Evolutionary conservation across 2,888 invertebrate genomes (phyloP).

Genomic region (Pinctada fucata): DNA sequence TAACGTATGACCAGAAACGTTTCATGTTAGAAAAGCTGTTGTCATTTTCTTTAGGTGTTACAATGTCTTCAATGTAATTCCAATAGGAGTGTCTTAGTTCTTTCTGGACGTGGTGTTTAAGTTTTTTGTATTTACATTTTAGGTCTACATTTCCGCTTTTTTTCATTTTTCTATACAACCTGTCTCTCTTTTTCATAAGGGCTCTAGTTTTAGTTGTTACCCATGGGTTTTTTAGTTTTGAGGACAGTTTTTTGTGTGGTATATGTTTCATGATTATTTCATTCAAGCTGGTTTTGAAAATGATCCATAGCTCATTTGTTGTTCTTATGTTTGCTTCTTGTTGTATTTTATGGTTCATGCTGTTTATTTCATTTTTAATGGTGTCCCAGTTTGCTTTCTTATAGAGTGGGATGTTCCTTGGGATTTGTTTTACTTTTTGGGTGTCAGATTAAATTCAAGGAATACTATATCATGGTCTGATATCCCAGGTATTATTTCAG

Average conservation of each 20-base stretch:
- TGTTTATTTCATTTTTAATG: constrained; percentile 16
- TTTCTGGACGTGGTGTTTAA: constrained; percentile 24
- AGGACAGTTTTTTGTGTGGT: constrained; percentile 27
- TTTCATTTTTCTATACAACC: constrained; percentile 29
- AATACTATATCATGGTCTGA: constrained; percentile 38
- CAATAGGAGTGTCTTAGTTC: constrained; percentile 28
- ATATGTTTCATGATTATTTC: constrained; percentile 4
- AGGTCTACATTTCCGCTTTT: constrained; percentile 7
- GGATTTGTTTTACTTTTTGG: constrained; percentile 25
- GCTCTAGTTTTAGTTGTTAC: constrained; percentile 6
- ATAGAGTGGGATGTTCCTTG: constrained; percentile 19
- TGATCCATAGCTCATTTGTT: constrained; percentile 19
- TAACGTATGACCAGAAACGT: constrained; percentile 25
- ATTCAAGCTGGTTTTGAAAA: constrained; percentile 22
- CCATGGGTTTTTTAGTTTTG: constrained; percentile 31
- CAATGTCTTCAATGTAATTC: constrained; percentile 32
- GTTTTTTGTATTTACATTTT: constrained; percentile 16
- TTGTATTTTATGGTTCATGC: background rate
- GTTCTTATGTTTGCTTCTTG: background rate
- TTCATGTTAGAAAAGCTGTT: constrained; percentile 23
- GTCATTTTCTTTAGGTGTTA: constrained; percentile 27
- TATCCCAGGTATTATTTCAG: constrained; percentile 23
- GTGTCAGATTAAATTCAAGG: constrained; percentile 9
- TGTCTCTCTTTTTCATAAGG: constrained; percentile 30
- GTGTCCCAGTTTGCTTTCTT: constrained; percentile 31